Base-by-base conservation (phyloP, 2,888 invertebrate genomes). In the Clusia tigrina region DNA sequence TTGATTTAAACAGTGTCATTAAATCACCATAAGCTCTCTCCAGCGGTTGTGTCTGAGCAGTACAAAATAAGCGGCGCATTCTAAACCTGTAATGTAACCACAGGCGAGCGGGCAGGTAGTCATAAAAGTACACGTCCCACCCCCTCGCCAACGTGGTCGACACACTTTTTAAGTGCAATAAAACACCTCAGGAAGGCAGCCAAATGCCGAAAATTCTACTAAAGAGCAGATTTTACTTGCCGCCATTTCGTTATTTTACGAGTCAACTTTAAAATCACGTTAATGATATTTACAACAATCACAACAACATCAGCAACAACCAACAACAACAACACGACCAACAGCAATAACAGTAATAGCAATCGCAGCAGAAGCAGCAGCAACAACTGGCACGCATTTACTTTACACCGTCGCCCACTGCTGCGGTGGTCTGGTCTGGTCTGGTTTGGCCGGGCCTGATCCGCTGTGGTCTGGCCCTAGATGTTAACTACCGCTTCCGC, bases 261-360 rank as follows among this genome's bases (percentile, higher is more conserved):
- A 71, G 72, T 60, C 69, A 71, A 72, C 71, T 70, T 75, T 75
- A 75, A 76, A 75, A 75, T 75, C 73, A 74, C 74, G 76, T 74
- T 75, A 76, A 75, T 75, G 74, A 74, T 75, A 75, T 74, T 74
- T 74, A 73, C 74, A 72, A 62, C 71, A 48, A 48, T n/a, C n/a
- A n/a, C n/a, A n/a, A n/a, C n/a, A n/a, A n/a, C n/a, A n/a, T n/a
- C n/a, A n/a, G n/a, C n/a, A n/a, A n/a, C n/a, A n/a, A n/a, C n/a
- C n/a, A n/a, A n/a, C n/a, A n/a, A n/a, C n/a, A n/a, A n/a, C n/a
- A n/a, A n/a, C n/a, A n/a, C n/a, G n/a, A n/a, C 20, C 2, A 18
- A 22, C 3, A 18, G 48, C 15, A n/a, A n/a, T 42, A 32, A 32
- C 32, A n/a, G 32, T 32, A 32, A 32, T 12, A 32, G 32, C 32